Conservation (phyloP, 2,888 invertebrate genomes). For the Clistopyga incitator region DNA sequence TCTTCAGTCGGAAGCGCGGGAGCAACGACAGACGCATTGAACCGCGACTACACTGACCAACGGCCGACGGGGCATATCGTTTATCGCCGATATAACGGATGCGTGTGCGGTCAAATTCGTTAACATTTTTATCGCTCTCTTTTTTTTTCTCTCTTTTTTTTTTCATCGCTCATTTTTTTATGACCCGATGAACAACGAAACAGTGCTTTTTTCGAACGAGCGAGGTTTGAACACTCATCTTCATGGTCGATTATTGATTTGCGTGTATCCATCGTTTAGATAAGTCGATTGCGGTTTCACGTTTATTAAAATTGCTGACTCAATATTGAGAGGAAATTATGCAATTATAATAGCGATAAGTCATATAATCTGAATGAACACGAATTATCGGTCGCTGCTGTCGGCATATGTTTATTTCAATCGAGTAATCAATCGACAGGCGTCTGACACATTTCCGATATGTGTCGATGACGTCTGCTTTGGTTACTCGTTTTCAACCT, state of each 20-base stretch:
- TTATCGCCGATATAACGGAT: slow-evolving; percentile 4
- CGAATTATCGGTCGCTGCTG: too few relatives aligned
- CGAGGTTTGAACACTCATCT: slow-evolving; percentile 1
- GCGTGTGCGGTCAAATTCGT: slow-evolving; percentile 10
- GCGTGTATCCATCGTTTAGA: background rate
- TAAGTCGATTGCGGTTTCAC: background rate
- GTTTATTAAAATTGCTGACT: background rate
- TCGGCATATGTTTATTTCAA: too few relatives aligned
- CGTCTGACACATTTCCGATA: too few relatives aligned
- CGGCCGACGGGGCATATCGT: background rate
- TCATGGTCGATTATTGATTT: background rate
- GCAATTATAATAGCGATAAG: too few relatives aligned
- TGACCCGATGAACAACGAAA: background rate
- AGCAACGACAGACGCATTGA: slow-evolving; percentile 20
- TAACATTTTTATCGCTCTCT: background rate
- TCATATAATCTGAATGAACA: too few relatives aligned
- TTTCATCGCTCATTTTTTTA: background rate
- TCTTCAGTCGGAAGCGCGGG: background rate
- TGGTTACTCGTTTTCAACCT: too few relatives aligned
- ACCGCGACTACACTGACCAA: background rate
- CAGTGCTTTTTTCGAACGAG: background rate
- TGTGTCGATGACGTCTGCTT: too few relatives aligned
- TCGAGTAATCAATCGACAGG: too few relatives aligned
- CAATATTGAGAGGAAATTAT: too few relatives aligned
- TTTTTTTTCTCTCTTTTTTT: background rate